These are phyloP conservation scores for Arctia plantaginis DNA, from an alignment of 2,888 invertebrate species.

Conservation along the genomic window DNA sequence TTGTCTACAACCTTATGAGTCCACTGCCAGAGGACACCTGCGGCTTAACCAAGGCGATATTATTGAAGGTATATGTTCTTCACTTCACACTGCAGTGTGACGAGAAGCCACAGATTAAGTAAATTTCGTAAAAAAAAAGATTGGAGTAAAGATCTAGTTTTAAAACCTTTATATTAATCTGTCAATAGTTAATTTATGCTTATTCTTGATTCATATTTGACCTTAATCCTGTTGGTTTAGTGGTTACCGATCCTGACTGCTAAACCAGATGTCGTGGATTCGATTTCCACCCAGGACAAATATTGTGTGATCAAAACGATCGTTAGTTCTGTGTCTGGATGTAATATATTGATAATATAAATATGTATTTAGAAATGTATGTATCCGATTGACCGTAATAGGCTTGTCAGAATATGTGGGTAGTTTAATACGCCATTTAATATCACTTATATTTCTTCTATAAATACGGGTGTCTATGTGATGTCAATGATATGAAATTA, in stretches of 20 bases:
- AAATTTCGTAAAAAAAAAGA: background rate
- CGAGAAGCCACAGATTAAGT: background rate
- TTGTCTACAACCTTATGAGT: constrained; percentile 93
- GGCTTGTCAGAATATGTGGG: no score
- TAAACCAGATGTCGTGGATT: background rate
- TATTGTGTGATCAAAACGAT: background rate
- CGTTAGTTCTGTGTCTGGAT: no score
- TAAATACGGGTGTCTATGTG: no score
- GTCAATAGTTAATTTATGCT: no score
- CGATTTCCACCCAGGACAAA: no score
- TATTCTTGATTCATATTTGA: background rate
- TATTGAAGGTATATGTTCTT: constrained; percentile 89
- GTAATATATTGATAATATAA: no score
- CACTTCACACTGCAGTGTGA: background rate
- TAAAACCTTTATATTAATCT: background rate
- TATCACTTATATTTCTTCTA: no score
- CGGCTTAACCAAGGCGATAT: constrained; percentile 95
- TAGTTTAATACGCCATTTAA: no score
- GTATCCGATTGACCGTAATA: no score
- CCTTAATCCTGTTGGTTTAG: background rate
- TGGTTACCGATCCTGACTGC: background rate
- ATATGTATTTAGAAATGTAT: no score
- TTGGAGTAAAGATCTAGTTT: background rate
- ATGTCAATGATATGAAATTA: no score
- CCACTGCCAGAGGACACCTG: constrained; percentile 91